Evolutionary conservation across 2,113 vertebrate genomes (phyloP).

Genomic region (Nothobranchius kuhntae): DNA sequence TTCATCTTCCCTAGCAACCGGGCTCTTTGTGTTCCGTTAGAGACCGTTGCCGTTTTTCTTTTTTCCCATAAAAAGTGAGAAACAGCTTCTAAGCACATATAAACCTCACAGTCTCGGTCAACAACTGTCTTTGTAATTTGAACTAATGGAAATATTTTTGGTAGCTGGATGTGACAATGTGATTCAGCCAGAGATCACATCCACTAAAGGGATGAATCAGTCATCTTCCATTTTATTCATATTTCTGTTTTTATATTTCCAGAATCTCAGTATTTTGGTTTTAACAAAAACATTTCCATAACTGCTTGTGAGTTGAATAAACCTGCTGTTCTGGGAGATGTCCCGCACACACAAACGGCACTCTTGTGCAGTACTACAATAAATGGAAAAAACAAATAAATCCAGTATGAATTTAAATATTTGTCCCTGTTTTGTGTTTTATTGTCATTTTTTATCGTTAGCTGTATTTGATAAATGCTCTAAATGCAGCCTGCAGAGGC

Average conservation of each 20-base stretch:
- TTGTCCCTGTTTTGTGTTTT: conserved; percentile 44
- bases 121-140: conserved; percentile 22
- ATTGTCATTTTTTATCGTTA: conserved; percentile 1
- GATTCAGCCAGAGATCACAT: conserved; percentile 31
- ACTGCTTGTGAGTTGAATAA: conserved; percentile 36
- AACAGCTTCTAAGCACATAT: not conserved
- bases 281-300: conserved; percentile 29
- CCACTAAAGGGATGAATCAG: conserved; percentile 43
- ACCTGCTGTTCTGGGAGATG: conserved; percentile 39
- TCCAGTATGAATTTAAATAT: conserved; percentile 46
- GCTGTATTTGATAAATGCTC: conserved; percentile 59
- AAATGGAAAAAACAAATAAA: conserved; percentile 42
- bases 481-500: conserved; percentile 39
- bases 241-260: conserved; percentile 15
- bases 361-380: conserved; percentile 17
- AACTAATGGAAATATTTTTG: conserved; percentile 9
- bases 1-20: conserved; percentile 24
- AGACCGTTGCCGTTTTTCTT: too few relatives aligned
- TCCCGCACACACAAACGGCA: conserved; percentile 29
- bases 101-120: conserved; percentile 1
- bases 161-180: conserved; percentile 32
- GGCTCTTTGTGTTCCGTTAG: conserved; percentile 28
- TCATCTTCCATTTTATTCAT: conserved; percentile 22
- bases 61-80: conserved; percentile 13
- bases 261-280: conserved; percentile 36